phyloP scores from a whole-genome alignment of 2,113 vertebrate species.

The Oophaga pumilio region DNA sequence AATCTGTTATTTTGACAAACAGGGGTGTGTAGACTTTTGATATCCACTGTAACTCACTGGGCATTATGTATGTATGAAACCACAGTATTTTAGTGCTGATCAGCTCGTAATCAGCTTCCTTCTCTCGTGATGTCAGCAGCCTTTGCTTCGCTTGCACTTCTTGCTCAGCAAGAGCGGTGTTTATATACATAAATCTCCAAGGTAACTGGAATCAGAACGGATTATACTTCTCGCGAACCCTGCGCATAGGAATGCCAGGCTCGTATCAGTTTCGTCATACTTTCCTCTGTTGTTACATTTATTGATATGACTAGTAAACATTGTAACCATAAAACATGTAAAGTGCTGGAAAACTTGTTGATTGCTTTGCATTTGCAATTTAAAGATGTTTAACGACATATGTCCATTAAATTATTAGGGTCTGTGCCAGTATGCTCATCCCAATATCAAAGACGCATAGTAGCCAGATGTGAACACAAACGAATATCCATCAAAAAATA shows the following conservation, averaged over 20 bases:
- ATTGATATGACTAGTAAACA: not conserved
- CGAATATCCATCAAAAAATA: no score
- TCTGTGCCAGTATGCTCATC: no score
- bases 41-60: no score
- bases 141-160: not conserved
- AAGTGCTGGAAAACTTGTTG: not conserved
- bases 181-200: slow-evolving; percentile 9
- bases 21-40: no score
- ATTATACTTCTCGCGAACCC: not conserved
- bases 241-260: not conserved
- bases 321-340: slow-evolving; percentile 6
- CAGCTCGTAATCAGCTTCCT: not conserved
- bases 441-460: no score
- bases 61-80: not conserved
- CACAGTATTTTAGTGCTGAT: not conserved
- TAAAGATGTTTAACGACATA: not conserved
- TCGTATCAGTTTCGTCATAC: not conserved
- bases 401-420: not conserved
- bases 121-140: not conserved
- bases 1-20: no score
- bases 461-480: no score
- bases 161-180: not conserved
- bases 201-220: not conserved
- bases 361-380: not conserved
- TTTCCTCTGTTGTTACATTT: not conserved